A percentile compares a stretch with the other conserved stretches of the same genome.
phyloP scores from a whole-genome alignment of 2,797 vertebrate genomes.

The Alfaro cultratus region DNA sequence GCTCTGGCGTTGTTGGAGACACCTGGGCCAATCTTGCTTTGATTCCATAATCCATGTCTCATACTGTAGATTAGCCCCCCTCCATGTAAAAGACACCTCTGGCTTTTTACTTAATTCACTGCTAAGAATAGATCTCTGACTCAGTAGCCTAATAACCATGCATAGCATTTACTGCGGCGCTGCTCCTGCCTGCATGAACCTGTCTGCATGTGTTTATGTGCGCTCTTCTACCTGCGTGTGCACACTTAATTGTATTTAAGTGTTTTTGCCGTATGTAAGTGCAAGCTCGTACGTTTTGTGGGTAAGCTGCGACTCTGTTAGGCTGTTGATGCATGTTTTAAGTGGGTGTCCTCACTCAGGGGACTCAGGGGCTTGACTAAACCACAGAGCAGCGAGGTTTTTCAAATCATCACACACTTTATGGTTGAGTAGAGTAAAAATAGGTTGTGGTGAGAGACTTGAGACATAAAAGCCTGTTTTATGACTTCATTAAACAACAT shows the following conservation, averaged over 20 bases:
- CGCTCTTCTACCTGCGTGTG: conserved; percentile 33
- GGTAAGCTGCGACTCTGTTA: conserved; percentile 44
- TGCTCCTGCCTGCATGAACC: conserved; percentile 66
- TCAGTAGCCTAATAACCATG: conserved; percentile 63
- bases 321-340: conserved; percentile 31
- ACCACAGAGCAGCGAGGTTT: conserved; percentile 66
- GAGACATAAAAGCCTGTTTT: conserved; percentile 72
- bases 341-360: conserved; percentile 59
- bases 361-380: conserved; percentile 61
- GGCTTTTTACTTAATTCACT: conserved; percentile 80
- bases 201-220: conserved; percentile 43
- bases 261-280: conserved; percentile 40
- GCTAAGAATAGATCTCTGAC: conserved; percentile 78
- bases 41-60: conserved; percentile 82
- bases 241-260: conserved; percentile 27
- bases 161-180: conserved; percentile 62
- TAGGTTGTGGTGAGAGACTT: conserved; percentile 71
- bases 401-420: conserved; percentile 75
- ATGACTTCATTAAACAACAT: conserved; percentile 79
- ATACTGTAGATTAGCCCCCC: conserved; percentile 76
- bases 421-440: conserved; percentile 76
- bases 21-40: conserved; percentile 80
- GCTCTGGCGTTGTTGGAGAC: conserved; percentile 71
- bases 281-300: conserved; percentile 26
- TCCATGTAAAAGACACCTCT: conserved; percentile 78